Percentiles rank a stretch among this genome's conserved stretches.
phyloP scores from a whole-genome alignment of 2,888 invertebrate species.

The Caenorhabditis sp. region DNA sequence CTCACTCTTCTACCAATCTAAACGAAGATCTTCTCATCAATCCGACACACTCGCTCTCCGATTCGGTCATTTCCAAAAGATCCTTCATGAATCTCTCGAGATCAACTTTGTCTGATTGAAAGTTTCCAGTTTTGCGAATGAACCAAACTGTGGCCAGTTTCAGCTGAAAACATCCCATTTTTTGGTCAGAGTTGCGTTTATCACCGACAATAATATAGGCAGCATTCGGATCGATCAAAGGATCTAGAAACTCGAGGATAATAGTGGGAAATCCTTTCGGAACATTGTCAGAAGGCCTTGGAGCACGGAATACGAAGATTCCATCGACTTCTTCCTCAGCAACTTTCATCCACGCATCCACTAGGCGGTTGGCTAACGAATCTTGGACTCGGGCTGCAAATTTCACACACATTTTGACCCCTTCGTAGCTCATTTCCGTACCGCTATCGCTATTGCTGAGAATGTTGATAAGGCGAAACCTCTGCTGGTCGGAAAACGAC shows the following conservation, averaged over 20 bases:
- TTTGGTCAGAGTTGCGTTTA: not conserved
- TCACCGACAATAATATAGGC: constrained; percentile 38
- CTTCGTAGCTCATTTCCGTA: too few relatives aligned
- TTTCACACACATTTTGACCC: too few relatives aligned
- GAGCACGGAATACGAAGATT: constrained; percentile 17
- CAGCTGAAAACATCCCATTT: constrained; percentile 29
- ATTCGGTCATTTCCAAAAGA: not conserved
- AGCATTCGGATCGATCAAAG: constrained; percentile 27
- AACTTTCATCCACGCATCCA: constrained; percentile 50
- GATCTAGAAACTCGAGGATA: constrained; percentile 52
- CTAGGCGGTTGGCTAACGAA: constrained; percentile 47
- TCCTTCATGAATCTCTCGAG: constrained; percentile 43
- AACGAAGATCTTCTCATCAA: constrained; percentile 48
- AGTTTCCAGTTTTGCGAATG: constrained; percentile 2
- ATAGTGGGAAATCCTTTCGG: constrained; percentile 41
- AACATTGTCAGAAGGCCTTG: not conserved
- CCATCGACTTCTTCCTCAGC: constrained; percentile 12
- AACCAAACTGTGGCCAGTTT: constrained; percentile 34
- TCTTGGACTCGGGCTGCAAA: constrained; percentile 46
- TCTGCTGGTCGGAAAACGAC: constrained; percentile 47
- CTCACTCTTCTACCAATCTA: constrained; percentile 20
- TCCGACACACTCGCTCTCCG: constrained; percentile 41
- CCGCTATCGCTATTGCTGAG: constrained; percentile 46
- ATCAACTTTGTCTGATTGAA: not conserved
- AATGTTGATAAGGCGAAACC: constrained; percentile 50